Evolutionary conservation across 2,113 vertebrate genomes (phyloP), one percentile per base, ranked within the genome.

Genomic region (Eretmochelys imbricata): DNA sequence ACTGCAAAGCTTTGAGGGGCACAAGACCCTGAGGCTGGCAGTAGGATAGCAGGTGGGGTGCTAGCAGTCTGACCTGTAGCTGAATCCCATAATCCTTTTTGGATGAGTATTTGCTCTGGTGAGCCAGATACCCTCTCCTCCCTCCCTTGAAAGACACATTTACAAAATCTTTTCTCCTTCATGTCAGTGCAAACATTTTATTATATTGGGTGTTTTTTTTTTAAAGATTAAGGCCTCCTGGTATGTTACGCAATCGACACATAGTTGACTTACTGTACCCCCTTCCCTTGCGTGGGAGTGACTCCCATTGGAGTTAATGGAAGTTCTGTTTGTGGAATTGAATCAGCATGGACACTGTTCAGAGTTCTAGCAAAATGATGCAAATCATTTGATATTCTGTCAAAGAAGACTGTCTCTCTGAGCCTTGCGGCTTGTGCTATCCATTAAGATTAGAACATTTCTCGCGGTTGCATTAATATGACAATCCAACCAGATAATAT

Each of bases 21-120:
- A 24, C 42, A 42, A 12, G 42, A 27, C 22, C 19, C 22, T 5
- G 24, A 76, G 75, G 25, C 25, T 76, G 38, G 1, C 24, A 42
- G 69, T 42, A 42, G 35, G 31, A 35, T 69, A n/a, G 62, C 42
- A 5, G 20, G 11, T 46, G 12, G 35, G 22, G 75, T 48, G 24
- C 22, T 76, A 27, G 22, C 75, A 46, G 42, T 76, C 75, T 76
- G 75, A 48, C 38, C 75, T 76, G 75, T 13, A 46, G 20, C 59
- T 85, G 76, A 87, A 14, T 84, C 51, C 87, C 82, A 46, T 88
- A 80, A 95, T 90, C 62, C n/a, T 93, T 69, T 79, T 93, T 91
- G 79, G 84, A 31, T 82, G 82, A 13, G 12, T 8, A 76, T 76
- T 76, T 76, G 20, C 42, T 42, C 42, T 76, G 42, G 5, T 6